These are phyloP conservation scores for Eristalis intricaria DNA, from an alignment of 2,888 invertebrate species.

Conservation along the genomic window DNA sequence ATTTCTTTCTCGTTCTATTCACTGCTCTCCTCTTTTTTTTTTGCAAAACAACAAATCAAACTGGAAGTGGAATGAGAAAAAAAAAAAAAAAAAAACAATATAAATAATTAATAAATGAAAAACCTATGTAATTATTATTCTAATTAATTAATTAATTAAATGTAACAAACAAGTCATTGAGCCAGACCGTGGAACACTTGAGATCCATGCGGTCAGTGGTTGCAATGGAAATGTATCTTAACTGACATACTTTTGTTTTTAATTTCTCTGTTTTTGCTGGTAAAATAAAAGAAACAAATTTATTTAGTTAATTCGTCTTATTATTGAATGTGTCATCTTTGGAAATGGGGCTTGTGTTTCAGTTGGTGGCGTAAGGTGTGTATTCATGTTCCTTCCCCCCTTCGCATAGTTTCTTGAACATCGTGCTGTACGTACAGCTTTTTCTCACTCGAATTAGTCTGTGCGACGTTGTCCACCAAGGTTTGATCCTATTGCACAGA, in stretches of 20 bases:
- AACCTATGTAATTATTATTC: conserved; percentile 56
- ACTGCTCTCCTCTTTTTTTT: neutral
- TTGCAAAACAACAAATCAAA: neutral
- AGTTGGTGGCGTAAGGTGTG: too few species aligned
- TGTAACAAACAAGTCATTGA: conserved; percentile 23
- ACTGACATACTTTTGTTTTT: conserved; percentile 37
- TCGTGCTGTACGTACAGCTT: too few species aligned
- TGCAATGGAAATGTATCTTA: conserved; percentile 39
- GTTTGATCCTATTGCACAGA: too few species aligned
- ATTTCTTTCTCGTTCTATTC: too few species aligned
- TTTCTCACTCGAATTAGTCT: too few species aligned
- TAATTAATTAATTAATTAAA: conserved; percentile 41
- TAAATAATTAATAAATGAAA: too few species aligned
- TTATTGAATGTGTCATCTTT: neutral
- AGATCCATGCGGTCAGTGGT: neutral
- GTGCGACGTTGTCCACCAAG: too few species aligned
- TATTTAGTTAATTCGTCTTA: neutral
- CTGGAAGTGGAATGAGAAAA: conserved; percentile 32
- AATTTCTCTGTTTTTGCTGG: conserved; percentile 48
- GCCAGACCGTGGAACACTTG: conserved; percentile 16
- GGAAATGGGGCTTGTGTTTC: too few species aligned
- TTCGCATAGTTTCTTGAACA: too few species aligned
- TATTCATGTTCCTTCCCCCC: too few species aligned
- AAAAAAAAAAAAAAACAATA: neutral
- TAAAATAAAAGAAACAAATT: conserved; percentile 49